Percentiles rank a stretch among this genome's conserved stretches.
Evolutionary conservation across 2,888 invertebrate genomes (phyloP).

Genomic region (Agrypnus murinus): DNA sequence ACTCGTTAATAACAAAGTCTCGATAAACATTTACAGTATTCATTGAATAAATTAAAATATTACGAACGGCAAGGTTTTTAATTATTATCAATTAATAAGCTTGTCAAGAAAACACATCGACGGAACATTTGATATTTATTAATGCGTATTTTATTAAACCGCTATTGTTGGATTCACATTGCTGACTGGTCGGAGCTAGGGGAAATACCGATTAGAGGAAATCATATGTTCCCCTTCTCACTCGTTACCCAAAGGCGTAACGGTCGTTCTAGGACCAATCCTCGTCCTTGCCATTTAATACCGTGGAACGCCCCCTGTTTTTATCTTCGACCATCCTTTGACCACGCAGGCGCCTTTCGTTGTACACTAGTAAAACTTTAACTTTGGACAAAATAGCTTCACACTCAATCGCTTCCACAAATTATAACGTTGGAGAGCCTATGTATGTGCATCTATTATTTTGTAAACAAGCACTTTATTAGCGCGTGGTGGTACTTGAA

Average conservation of each 20-base stretch:
- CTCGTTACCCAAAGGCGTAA: constrained; percentile 49
- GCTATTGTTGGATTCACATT: constrained; percentile 70
- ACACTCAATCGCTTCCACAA: constrained; percentile 54
- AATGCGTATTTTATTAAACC: constrained; percentile 58
- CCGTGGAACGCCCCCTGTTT: constrained; percentile 63
- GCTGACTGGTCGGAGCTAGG: constrained; percentile 70
- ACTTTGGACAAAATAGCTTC: constrained; percentile 39
- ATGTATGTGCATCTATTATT: constrained; percentile 66
- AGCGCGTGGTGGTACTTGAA: constrained; percentile 49
- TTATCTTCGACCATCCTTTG: constrained; percentile 57
- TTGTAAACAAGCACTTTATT: constrained; percentile 71
- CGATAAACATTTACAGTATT: constrained; percentile 3
- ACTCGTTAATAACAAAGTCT: background rate
- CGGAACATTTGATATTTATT: constrained; percentile 4
- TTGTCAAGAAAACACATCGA: constrained; percentile 3
- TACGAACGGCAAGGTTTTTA: constrained; percentile 6
- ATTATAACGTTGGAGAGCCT: constrained; percentile 54
- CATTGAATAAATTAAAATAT: background rate
- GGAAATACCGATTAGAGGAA: constrained; percentile 62
- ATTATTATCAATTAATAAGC: constrained; percentile 26
- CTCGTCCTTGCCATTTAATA: constrained; percentile 66
- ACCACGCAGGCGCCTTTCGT: constrained; percentile 60
- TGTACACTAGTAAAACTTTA: background rate
- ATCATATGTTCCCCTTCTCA: constrained; percentile 70
- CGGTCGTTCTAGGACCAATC: constrained; percentile 60